Conservation (phyloP, 2,113 vertebrate genomes). For the Guaruba guarouba region DNA sequence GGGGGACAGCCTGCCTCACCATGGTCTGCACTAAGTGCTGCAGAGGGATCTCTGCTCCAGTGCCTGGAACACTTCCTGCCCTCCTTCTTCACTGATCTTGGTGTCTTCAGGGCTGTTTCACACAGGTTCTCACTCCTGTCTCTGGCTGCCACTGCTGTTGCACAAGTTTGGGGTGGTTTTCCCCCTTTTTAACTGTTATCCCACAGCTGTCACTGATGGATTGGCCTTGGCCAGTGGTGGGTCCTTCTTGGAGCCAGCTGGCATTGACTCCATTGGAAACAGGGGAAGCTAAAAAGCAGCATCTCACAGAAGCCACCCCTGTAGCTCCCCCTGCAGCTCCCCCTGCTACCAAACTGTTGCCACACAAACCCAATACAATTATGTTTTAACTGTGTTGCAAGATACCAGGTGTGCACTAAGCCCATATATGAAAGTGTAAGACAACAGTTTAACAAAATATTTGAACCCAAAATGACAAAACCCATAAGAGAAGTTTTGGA, state of each 20-base stretch:
- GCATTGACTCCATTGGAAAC: neutral
- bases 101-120: neutral
- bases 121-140: neutral
- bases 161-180: neutral
- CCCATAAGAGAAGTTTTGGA: neutral
- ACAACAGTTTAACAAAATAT: neutral
- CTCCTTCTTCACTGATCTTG: neutral
- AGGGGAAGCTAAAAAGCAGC: neutral
- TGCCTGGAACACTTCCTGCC: neutral
- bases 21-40: rapidly evolving
- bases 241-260: neutral
- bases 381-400: neutral
- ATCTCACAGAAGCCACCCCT: neutral
- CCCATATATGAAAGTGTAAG: neutral
- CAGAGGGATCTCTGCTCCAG: neutral
- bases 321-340: too few relatives aligned
- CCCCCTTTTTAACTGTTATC: neutral
- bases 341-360: neutral
- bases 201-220: neutral
- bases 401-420: neutral
- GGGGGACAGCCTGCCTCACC: neutral
- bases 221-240: neutral
- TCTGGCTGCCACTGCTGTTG: neutral
- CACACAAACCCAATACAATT: neutral
- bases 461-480: neutral